Conservation (phyloP, 30 jellyfish, hydroid and myxozoan genomes). For the Clytia hemisphaerica region DNA sequence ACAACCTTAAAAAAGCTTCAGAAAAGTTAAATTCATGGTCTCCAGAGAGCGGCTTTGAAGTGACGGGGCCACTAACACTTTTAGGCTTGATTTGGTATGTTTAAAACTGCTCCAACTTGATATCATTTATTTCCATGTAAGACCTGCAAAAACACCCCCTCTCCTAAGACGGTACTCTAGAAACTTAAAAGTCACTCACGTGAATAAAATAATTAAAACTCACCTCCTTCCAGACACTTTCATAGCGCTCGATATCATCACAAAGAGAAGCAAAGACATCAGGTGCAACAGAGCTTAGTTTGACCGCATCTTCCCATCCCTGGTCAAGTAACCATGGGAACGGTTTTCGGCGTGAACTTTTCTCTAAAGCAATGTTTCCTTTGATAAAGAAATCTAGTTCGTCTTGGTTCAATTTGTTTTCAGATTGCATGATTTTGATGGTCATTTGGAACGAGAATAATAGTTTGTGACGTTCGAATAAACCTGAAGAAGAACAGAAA, state of each 20-base stretch:
- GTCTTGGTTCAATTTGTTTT: constrained; percentile 71
- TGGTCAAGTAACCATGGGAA: constrained; percentile 80
- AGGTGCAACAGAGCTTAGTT: constrained; percentile 49
- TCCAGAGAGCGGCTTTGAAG: too few species aligned
- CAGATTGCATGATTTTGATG: constrained; percentile 79
- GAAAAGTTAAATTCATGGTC: too few species aligned
- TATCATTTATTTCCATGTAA: too few species aligned
- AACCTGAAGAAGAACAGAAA: constrained; percentile 36
- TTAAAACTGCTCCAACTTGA: too few species aligned
- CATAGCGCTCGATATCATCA: constrained; percentile 68
- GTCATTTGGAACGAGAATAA: constrained; percentile 96
- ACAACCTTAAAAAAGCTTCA: too few species aligned
- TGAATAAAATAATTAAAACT: neutral
- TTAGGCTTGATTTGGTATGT: too few species aligned
- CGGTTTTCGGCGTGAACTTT: constrained; percentile 80
- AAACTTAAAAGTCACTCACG: neutral
- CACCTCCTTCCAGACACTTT: constrained; percentile 74
- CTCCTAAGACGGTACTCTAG: neutral
- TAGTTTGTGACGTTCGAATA: constrained; percentile 89
- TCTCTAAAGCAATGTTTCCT: constrained; percentile 91
- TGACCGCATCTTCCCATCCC: constrained; percentile 91
- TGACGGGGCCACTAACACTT: too few species aligned
- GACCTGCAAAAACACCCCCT: too few species aligned
- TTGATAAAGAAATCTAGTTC: constrained; percentile 95
- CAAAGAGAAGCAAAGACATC: constrained; percentile 59